These are phyloP conservation scores for Notamacropus eugenii DNA, from an alignment of 2,797 vertebrate genomes.

Conservation along the genomic window DNA sequence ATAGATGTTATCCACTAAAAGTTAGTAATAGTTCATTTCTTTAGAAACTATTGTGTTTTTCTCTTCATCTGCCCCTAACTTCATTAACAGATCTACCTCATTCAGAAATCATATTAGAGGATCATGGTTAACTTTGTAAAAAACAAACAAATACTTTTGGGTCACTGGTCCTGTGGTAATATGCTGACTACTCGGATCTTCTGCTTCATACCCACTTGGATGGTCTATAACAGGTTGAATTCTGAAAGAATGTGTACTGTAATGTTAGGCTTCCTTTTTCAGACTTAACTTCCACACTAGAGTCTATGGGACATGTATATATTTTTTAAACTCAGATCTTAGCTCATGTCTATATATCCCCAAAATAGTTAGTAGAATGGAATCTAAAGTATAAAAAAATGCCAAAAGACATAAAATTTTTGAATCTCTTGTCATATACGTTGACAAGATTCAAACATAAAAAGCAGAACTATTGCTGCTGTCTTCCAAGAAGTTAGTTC, in stretches of 20 bases:
- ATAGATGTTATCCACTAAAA: not conserved
- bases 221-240: not conserved
- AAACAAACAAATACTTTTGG: not conserved
- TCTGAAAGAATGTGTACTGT: not conserved
- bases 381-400: not conserved
- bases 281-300: not conserved
- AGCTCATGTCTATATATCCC: not conserved
- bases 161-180: not conserved
- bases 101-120: not conserved
- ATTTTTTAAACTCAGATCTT: not conserved
- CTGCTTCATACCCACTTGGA: not conserved
- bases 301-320: not conserved
- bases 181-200: not conserved
- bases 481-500: not conserved
- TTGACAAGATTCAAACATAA: not conserved
- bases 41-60: not conserved
- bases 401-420: not conserved
- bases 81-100: not conserved
- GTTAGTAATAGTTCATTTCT: not conserved
- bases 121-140: not conserved
- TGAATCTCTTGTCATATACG: not conserved
- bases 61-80: not conserved
- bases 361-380: not conserved
- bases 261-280: not conserved
- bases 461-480: not conserved